These are phyloP conservation scores for Sesamia inferens DNA, from an alignment of 2,888 invertebrate species.

Conservation along the genomic window DNA sequence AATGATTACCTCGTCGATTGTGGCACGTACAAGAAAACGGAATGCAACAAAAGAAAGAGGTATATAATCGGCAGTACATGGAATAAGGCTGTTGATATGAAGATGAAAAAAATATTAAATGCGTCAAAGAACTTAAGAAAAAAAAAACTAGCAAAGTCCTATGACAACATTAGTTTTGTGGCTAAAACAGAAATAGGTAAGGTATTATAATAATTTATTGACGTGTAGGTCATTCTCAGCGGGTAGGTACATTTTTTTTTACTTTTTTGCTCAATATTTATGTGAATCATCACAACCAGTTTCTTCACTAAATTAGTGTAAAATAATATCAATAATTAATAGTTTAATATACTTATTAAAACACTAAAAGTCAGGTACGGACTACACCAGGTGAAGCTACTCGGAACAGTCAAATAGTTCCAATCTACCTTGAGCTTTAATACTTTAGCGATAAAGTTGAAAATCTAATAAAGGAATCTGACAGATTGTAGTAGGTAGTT, in stretches of 20 bases:
- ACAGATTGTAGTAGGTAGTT: too few species aligned
- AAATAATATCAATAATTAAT: conserved; percentile 29
- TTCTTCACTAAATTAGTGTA: conserved; percentile 22
- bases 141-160: not conserved
- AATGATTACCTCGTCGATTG: not conserved
- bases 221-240: conserved; percentile 37
- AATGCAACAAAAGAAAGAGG: too few species aligned
- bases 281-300: conserved; percentile 29
- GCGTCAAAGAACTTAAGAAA: not conserved
- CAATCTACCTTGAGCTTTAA: too few species aligned
- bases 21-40: not conserved
- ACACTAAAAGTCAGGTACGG: conserved; percentile 11
- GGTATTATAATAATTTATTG: conserved; percentile 12
- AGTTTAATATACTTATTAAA: conserved; percentile 11
- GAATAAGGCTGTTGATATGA: too few species aligned
- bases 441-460: too few species aligned
- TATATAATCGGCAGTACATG: not conserved
- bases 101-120: not conserved
- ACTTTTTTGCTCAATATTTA: conserved; percentile 34
- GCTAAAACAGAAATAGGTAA: conserved; percentile 5
- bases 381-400: too few species aligned
- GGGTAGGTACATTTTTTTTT: conserved; percentile 34
- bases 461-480: too few species aligned
- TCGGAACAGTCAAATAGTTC: too few species aligned
- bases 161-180: not conserved